phyloP scores from a whole-genome alignment of 1,140 invertebrate species.

The Zaprionus lachaisei region DNA sequence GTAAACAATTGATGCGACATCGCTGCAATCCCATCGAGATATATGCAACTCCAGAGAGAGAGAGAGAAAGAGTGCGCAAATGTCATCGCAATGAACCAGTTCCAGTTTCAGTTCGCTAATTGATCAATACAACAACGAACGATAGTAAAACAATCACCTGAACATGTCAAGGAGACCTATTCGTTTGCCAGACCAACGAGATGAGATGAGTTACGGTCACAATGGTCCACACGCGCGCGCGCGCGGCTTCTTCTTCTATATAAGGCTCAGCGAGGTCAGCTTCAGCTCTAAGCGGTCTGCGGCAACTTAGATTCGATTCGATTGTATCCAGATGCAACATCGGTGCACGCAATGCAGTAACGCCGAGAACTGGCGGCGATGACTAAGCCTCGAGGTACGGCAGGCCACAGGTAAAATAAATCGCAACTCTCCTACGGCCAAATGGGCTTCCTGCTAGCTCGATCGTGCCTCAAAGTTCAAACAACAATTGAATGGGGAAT shows the following conservation, averaged over 20 bases:
- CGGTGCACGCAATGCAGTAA: slow-evolving; percentile 1
- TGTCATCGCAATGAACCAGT: slow-evolving; percentile 57
- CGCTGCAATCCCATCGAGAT: slow-evolving; percentile 27
- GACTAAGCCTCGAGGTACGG: not conserved
- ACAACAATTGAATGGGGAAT: slow-evolving; percentile 75
- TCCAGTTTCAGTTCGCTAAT: slow-evolving; percentile 65
- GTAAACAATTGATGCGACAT: slow-evolving; percentile 14
- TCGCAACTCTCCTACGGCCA: slow-evolving; percentile 1
- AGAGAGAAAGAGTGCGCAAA: slow-evolving; percentile 38
- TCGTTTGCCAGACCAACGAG: slow-evolving; percentile 27
- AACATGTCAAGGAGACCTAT: slow-evolving; percentile 73
- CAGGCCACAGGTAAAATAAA: slow-evolving; percentile 24
- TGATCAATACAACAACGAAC: slow-evolving; percentile 51
- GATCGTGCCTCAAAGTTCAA: slow-evolving; percentile 59
- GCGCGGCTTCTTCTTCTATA: not conserved
- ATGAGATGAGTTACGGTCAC: slow-evolving; percentile 38
- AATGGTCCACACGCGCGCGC: not conserved
- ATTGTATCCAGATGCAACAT: not conserved
- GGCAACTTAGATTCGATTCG: not conserved
- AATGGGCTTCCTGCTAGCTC: slow-evolving; percentile 68
- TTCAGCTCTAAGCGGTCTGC: not conserved
- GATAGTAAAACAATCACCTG: slow-evolving; percentile 53
- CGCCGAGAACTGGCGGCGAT: slow-evolving; percentile 28
- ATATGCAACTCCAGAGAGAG: slow-evolving; percentile 12
- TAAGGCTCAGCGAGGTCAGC: slow-evolving; percentile 10